phyloP scores from a whole-genome alignment of 2,888 invertebrate species.

The Drosophila fulvimacula region DNA sequence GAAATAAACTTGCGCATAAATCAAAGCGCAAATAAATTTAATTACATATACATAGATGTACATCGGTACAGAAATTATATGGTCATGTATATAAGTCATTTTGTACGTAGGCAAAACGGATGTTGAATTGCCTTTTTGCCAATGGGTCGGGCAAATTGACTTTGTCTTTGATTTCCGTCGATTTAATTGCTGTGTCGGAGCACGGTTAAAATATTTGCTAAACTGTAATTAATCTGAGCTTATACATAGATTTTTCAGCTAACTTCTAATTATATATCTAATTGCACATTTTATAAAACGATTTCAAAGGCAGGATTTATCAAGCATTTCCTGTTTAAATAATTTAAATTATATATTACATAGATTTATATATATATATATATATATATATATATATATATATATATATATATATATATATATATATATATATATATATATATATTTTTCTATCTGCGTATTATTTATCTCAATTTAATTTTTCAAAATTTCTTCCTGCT shows the following conservation, averaged over 20 bases:
- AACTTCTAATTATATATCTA: constrained; percentile 46
- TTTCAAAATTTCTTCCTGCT: neutral
- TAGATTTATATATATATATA: no score
- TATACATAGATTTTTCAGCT: constrained; percentile 20
- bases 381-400: no score
- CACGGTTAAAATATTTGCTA: constrained; percentile 18
- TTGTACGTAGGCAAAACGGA: constrained; percentile 44
- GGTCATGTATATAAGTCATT: constrained; percentile 4
- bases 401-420: no score
- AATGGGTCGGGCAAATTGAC: constrained; percentile 41
- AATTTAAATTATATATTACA: no score
- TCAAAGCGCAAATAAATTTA: constrained; percentile 61
- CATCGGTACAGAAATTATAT: neutral
- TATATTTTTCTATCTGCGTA: neutral
- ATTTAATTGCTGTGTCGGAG: constrained; percentile 34
- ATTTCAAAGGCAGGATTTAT: constrained; percentile 1
- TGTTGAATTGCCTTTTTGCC: constrained; percentile 32
- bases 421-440: no score
- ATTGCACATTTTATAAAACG: constrained; percentile 5
- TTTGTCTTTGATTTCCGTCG: constrained; percentile 61
- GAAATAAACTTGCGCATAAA: constrained; percentile 48
- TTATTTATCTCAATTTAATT: neutral
- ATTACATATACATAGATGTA: constrained; percentile 33
- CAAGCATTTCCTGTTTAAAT: neutral
- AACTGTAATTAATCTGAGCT: constrained; percentile 45